Conservation (phyloP, 2,888 invertebrate species). For the Ennomos fuscantarius region DNA sequence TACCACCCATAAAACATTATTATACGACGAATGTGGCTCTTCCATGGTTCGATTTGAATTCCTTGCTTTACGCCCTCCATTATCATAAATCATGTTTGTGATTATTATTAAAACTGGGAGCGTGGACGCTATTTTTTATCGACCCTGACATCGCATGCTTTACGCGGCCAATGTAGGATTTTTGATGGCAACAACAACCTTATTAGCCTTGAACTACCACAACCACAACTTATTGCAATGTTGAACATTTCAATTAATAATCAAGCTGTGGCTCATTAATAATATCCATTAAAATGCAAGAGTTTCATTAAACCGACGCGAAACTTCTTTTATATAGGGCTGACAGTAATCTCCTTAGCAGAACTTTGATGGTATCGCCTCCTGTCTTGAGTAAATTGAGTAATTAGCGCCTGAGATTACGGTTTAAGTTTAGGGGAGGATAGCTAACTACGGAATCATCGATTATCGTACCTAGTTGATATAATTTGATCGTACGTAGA, state of each 20-base stretch:
- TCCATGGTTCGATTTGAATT: slow-evolving; percentile 33
- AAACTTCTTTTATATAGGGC: slow-evolving; percentile 45
- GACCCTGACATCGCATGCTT: slow-evolving; percentile 15
- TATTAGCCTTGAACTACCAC: no score
- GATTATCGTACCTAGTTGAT: no score
- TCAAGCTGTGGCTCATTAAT: slow-evolving; percentile 7
- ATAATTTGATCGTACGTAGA: no score
- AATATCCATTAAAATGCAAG: slow-evolving; percentile 19
- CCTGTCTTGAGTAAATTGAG: slow-evolving; percentile 74
- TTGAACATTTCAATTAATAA: not conserved
- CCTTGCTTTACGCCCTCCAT: slow-evolving; percentile 26
- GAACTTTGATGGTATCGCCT: slow-evolving; percentile 66
- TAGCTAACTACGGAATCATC: slow-evolving; percentile 44
- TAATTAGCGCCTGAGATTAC: slow-evolving; percentile 78
- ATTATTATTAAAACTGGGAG: slow-evolving; percentile 14
- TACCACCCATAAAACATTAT: slow-evolving; percentile 55
- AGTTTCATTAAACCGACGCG: slow-evolving; percentile 48
- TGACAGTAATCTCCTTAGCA: slow-evolving; percentile 56
- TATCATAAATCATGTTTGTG: slow-evolving; percentile 27
- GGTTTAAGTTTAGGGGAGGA: slow-evolving; percentile 65
- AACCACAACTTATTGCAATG: no score
- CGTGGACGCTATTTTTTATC: slow-evolving; percentile 9
- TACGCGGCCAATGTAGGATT: slow-evolving; percentile 6
- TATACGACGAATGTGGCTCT: slow-evolving; percentile 47
- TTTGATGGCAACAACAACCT: not conserved